Evolutionary conservation across 1,140 invertebrate genomes (phyloP).

Genomic region (Aricia agestis): DNA sequence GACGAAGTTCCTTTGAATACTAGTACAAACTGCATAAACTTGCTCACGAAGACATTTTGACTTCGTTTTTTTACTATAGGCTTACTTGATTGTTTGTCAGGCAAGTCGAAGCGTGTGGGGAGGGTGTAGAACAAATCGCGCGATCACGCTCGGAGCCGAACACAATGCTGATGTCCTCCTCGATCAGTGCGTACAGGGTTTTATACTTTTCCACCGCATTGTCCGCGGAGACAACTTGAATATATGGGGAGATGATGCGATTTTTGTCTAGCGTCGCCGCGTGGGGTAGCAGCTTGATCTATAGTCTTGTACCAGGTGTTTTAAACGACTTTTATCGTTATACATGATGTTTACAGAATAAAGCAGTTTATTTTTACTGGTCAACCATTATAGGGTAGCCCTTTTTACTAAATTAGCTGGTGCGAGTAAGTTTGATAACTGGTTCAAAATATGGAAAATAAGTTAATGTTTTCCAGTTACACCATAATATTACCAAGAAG

Average conservation of each 20-base stretch:
- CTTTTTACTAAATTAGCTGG: not conserved
- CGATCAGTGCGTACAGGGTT: constrained; percentile 57
- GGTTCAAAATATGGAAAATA: not conserved
- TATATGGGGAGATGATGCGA: constrained; percentile 57
- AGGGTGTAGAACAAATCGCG: constrained; percentile 67
- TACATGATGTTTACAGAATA: not conserved
- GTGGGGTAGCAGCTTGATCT: constrained; percentile 54
- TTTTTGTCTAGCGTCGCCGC: constrained; percentile 64
- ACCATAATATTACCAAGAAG: not conserved
- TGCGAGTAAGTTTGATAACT: too few species aligned
- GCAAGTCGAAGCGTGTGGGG: constrained; percentile 39
- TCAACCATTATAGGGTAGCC: not conserved
- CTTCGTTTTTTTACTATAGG: too few species aligned
- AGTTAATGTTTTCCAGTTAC: not conserved
- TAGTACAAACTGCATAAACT: too few species aligned
- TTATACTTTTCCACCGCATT: constrained; percentile 65
- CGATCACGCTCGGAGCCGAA: constrained; percentile 41
- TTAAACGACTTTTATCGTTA: not conserved
- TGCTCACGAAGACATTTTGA: too few species aligned
- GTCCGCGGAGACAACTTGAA: constrained; percentile 55
- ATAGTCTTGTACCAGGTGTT: constrained; percentile 28
- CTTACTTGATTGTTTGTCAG: constrained; percentile 41
- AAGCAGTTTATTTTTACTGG: not conserved
- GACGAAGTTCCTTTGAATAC: too few species aligned
- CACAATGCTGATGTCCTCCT: constrained; percentile 55